Evolutionary conservation across 2,113 vertebrate genomes (phyloP), one percentile per base, ranked within the genome.

Genomic region (Rhinoderma darwinii): DNA sequence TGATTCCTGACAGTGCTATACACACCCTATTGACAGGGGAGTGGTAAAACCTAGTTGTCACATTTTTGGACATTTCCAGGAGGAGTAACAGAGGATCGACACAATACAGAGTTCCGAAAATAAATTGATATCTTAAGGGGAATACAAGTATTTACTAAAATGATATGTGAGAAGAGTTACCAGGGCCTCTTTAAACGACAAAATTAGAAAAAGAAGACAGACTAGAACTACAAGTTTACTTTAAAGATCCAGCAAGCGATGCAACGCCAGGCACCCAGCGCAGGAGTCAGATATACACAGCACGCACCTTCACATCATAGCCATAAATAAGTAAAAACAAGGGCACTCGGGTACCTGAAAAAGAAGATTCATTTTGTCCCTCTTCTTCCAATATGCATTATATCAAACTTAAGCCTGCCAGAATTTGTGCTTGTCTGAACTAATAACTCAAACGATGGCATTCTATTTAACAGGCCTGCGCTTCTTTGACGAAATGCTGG

Each of bases 311-410:
- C 78, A 47, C 15, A 73, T 74, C 27, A 35, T 22, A 37, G 70
- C 68, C 50, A 63, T 87, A 87, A 87, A 87, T 82, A 87, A 74
- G 51, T 73, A 75, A 82, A 82, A 82, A 82, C 86, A 82, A 82
- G 35, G 86, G 86, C 68, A 8, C 68, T 37, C 51, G 39, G 50
- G 54, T 39, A 87, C 41, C 50, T 39, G 47, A 37, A 44, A 41
- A 35, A 32, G 50, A 44, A 75, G 79, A 87, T 87, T 87, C n/a
- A 82, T 87, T 73, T 81, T 86, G 66, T 74, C 17, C 66, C 50
- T 74, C 50, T 66, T 59, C 35, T 75, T 81, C 68, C 37, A 82
- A 63, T 80, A 87, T 87, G 51, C 79, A 82, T 63, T 82, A 87
- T 87, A 82, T 87, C 79, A 87, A 87, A 75, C 37, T 37, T 59